Percentiles rank a stretch among this genome's conserved stretches.
Conservation (phyloP, 2,888 invertebrate genomes). For the Margaritifera margaritifera region DNA sequence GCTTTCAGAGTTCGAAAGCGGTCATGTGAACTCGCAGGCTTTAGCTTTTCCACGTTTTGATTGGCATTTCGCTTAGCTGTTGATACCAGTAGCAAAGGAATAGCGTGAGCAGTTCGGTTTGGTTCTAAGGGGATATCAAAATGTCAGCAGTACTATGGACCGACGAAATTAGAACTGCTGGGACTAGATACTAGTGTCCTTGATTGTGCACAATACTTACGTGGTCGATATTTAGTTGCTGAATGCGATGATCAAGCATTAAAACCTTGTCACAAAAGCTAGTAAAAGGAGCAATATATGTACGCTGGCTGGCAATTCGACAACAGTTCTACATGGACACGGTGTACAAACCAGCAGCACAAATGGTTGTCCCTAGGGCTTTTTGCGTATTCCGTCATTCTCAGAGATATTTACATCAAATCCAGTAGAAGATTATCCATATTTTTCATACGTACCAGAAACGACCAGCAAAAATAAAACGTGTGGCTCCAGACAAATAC, state of each 20-base stretch:
- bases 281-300: conserved; percentile 27
- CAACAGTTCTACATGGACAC: conserved; percentile 26
- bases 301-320: conserved; percentile 33
- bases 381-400: conserved; percentile 5
- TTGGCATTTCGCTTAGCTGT: conserved; percentile 28
- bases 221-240: conserved; percentile 12
- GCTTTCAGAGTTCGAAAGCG: conserved; percentile 21
- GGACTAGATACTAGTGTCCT: conserved; percentile 14
- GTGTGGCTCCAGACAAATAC: not conserved
- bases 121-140: conserved; percentile 18
- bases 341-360: conserved; percentile 19
- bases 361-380: conserved; percentile 19
- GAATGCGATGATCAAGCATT: conserved; percentile 24
- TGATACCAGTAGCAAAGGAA: conserved; percentile 28
- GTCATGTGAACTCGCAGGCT: conserved; percentile 18
- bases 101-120: conserved; percentile 22
- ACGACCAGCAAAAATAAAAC: conserved; percentile 6
- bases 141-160: conserved; percentile 12
- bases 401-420: conserved; percentile 4
- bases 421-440: conserved; percentile 19
- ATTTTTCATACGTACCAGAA: conserved; percentile 21
- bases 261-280: conserved; percentile 14
- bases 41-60: conserved; percentile 36
- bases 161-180: conserved; percentile 19
- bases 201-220: conserved; percentile 12